These are phyloP conservation scores for Orbicella faveolata DNA, from an alignment of 64 coral and sea anemone genomes.

Conservation along the genomic window DNA sequence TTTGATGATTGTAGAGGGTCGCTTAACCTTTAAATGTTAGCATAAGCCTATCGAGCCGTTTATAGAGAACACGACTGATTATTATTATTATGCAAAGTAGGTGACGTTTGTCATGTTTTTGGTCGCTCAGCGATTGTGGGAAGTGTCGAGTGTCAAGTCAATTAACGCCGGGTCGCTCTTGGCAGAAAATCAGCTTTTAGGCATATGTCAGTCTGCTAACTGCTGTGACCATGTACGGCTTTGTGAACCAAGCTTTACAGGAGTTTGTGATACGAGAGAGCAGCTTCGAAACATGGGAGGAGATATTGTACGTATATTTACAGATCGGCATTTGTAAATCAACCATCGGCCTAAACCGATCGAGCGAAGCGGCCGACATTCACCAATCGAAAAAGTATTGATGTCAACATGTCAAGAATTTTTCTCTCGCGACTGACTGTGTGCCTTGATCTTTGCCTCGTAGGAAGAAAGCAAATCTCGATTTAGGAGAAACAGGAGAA, in stretches of 20 bases:
- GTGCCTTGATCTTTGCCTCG: not conserved
- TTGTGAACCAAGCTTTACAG: constrained; percentile 91
- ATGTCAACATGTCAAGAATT: not conserved
- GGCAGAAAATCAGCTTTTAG: too few species aligned
- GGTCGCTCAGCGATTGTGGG: not conserved
- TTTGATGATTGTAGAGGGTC: not conserved
- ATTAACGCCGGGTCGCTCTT: not conserved
- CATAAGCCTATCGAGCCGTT: not conserved
- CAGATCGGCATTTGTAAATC: not conserved
- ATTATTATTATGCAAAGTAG: not conserved
- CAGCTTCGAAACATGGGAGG: constrained; percentile 81
- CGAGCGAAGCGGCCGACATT: not conserved
- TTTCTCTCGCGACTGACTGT: not conserved
- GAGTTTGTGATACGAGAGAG: constrained; percentile 83
- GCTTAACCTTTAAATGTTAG: not conserved
- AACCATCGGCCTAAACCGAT: not conserved
- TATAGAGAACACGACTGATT: not conserved
- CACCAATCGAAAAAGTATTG: not conserved
- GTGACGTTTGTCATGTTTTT: not conserved
- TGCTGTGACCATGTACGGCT: constrained; percentile 77
- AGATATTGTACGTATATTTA: constrained; percentile 82
- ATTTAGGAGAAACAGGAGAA: constrained; percentile 75
- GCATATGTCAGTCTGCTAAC: too few species aligned
- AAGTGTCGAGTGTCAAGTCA: not conserved
- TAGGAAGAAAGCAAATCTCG: constrained; percentile 86